Percentiles rank a stretch among this genome's conserved stretches.
Evolutionary conservation across 37 sponge, comb jelly and placozoan genomes (phyloP).

Genomic region (Tethya wilhelma): DNA sequence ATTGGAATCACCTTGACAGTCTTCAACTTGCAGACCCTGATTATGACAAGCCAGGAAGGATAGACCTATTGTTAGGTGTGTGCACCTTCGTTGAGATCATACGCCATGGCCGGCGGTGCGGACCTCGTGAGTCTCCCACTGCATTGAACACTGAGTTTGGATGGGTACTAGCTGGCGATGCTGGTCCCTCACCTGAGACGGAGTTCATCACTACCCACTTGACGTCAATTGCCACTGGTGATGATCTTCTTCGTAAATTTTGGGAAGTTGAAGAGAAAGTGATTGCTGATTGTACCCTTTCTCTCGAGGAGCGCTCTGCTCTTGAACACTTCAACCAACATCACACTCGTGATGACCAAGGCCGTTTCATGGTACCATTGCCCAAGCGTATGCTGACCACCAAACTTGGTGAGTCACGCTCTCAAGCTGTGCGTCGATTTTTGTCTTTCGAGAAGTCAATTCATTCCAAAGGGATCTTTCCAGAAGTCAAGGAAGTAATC

Average conservation of each 20-base stretch:
- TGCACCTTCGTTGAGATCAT: constrained; percentile 26
- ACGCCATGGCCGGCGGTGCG: constrained; percentile 43
- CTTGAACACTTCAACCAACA: constrained; percentile 27
- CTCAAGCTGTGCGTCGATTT: constrained; percentile 43
- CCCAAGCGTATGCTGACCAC: constrained; percentile 19
- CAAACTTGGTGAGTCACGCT: constrained; percentile 41
- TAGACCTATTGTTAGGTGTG: constrained; percentile 45
- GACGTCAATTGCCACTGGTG: constrained; percentile 16
- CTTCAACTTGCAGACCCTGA: constrained; percentile 38
- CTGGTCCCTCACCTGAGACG: neutral
- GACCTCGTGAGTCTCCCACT: constrained; percentile 19
- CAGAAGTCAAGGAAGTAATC: constrained; percentile 23
- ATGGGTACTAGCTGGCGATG: constrained; percentile 40
- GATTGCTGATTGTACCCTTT: neutral
- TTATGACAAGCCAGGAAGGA: constrained; percentile 32
- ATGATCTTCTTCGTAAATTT: constrained; percentile 36
- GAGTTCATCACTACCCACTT: neutral
- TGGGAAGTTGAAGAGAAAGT: constrained; percentile 51
- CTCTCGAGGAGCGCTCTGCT: constrained; percentile 27
- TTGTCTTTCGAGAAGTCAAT: constrained; percentile 42
- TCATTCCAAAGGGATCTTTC: constrained; percentile 24
- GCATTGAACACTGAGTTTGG: constrained; percentile 43
- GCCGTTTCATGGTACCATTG: constrained; percentile 44
- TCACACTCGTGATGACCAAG: constrained; percentile 20
- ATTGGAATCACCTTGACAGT: constrained; percentile 31